Percentiles rank a stretch among this genome's conserved stretches.
phyloP scores from a whole-genome alignment of 2,888 invertebrate genomes.

The Andrena praecox region DNA sequence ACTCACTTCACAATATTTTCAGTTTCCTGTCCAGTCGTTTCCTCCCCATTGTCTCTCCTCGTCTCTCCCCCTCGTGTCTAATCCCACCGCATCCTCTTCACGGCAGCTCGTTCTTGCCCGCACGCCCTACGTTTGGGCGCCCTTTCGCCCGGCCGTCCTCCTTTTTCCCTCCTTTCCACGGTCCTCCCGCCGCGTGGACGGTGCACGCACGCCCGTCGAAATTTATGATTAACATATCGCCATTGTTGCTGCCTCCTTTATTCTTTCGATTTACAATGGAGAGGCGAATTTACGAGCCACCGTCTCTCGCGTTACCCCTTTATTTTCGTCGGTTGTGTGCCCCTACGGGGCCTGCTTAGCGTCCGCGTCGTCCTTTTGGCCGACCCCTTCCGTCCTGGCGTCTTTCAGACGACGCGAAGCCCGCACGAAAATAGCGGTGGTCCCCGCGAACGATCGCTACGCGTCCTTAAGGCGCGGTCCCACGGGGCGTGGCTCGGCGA shows the following conservation, averaged over 20 bases:
- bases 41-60: background rate
- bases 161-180: conserved; percentile 34
- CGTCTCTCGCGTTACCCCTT: conserved; percentile 39
- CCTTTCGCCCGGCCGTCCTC: conserved; percentile 9
- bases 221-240: conserved; percentile 66
- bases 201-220: conserved; percentile 47
- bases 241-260: conserved; percentile 61
- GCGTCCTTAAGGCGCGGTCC: too few species aligned
- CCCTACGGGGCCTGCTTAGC: conserved; percentile 40
- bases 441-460: too few species aligned
- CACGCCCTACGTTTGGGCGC: conserved; percentile 1
- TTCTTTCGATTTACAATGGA: conserved; percentile 57
- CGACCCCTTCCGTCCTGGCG: background rate
- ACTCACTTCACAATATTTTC: background rate
- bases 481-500: too few species aligned
- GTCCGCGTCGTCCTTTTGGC: conserved; percentile 21
- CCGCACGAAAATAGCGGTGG: conserved; percentile 31
- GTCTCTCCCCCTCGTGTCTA: conserved; percentile 16
- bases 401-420: background rate
- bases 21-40: conserved; percentile 2
- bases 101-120: conserved; percentile 6
- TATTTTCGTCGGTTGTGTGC: conserved; percentile 40
- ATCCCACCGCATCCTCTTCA: conserved; percentile 10
- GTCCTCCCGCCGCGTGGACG: conserved; percentile 33
- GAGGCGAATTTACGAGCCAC: conserved; percentile 58